A percentile compares a stretch with the other conserved stretches of the same genome.
Evolutionary conservation across 2,888 invertebrate species (phyloP).

Genomic region (Pristionchus arcanus): DNA sequence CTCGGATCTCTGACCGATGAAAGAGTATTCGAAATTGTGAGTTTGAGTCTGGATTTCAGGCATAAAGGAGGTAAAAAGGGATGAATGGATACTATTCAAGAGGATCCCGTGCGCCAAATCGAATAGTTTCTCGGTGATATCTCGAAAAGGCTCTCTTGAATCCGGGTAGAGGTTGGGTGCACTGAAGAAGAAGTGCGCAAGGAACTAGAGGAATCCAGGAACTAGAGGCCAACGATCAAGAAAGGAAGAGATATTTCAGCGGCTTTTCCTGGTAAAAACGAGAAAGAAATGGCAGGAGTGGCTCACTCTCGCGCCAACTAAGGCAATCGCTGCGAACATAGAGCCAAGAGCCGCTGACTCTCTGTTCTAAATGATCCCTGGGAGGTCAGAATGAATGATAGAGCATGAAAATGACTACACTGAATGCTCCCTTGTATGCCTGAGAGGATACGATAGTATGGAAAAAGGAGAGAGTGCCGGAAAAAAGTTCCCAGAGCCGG

Average conservation of each 20-base stretch:
- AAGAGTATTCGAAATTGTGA: background rate
- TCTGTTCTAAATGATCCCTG: background rate
- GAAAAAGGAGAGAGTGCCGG: no score
- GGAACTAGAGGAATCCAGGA: no score
- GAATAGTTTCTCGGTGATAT: background rate
- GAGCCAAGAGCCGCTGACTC: background rate
- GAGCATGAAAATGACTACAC: background rate
- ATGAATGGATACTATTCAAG: background rate
- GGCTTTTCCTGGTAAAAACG: background rate
- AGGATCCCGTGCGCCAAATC: conserved; percentile 5
- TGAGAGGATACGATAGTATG: no score
- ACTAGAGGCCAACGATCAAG: background rate
- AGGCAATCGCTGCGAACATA: background rate
- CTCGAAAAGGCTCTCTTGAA: background rate
- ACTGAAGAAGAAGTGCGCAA: background rate
- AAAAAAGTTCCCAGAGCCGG: background rate
- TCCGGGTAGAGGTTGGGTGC: background rate
- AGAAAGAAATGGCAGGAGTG: background rate
- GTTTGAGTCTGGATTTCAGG: background rate
- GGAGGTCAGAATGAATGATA: background rate
- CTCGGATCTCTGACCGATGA: background rate
- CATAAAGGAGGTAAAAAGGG: background rate
- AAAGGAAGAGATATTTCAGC: background rate
- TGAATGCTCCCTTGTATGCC: no score
- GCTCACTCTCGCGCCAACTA: background rate